Percentiles rank a stretch among this genome's conserved stretches.
Evolutionary conservation across 2,797 vertebrate species (phyloP).

Genomic region (Ambastaia sidthimunki): DNA sequence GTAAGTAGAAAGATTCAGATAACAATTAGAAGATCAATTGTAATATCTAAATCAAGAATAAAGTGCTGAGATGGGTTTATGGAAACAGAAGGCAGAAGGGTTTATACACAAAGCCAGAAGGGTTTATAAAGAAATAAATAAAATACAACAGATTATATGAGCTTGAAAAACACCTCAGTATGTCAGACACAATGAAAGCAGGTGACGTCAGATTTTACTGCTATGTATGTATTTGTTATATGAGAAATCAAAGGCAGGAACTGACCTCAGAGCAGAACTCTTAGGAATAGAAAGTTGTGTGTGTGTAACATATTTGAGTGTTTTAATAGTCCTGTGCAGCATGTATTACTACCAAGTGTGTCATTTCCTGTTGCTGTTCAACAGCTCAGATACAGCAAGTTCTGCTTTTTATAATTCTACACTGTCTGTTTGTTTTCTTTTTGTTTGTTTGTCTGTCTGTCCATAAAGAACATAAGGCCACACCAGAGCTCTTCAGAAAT

Average conservation of each 20-base stretch:
- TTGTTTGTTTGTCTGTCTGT: neutral
- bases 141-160: conserved; percentile 25
- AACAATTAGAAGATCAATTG: conserved; percentile 7
- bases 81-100: conserved; percentile 2
- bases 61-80: conserved; percentile 25
- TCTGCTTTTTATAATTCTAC: neutral
- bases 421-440: too few species aligned
- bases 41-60: conserved; percentile 9
- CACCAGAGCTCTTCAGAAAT: neutral
- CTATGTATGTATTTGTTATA: conserved; percentile 2
- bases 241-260: conserved; percentile 27
- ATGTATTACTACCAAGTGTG: neutral
- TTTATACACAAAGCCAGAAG: conserved; percentile 4
- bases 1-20: conserved; percentile 28
- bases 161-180: conserved; percentile 23
- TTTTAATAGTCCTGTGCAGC: neutral
- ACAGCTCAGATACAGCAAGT: neutral
- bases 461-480: neutral
- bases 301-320: neutral
- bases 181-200: conserved; percentile 11
- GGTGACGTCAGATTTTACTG: conserved; percentile 10
- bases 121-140: neutral
- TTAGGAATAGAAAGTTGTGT: neutral
- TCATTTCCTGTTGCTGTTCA: conserved; percentile 6
- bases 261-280: conserved; percentile 15